These are phyloP conservation scores for Orchesellides sinensis DNA, from an alignment of 2,888 invertebrate genomes.

Conservation along the genomic window DNA sequence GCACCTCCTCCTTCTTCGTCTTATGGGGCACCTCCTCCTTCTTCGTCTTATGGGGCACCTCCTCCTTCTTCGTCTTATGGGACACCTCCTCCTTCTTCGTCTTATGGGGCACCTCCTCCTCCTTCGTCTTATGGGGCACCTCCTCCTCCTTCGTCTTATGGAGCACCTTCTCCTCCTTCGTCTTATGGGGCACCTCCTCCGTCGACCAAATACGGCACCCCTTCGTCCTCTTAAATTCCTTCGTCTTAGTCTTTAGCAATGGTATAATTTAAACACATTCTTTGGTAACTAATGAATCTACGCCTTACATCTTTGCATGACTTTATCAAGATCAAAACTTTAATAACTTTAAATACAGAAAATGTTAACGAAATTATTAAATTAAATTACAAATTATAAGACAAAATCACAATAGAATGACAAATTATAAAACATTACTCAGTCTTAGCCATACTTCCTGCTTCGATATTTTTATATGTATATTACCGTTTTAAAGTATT, in stretches of 20 bases:
- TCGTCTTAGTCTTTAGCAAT: too few relatives aligned
- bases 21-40: constrained; percentile 23
- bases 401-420: background rate
- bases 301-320: background rate
- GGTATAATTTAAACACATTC: too few relatives aligned
- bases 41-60: constrained; percentile 37
- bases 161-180: too few relatives aligned
- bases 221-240: background rate
- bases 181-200: constrained; percentile 15
- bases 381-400: background rate
- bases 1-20: constrained; percentile 16
- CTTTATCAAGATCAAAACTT: too few relatives aligned
- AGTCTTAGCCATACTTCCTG: background rate
- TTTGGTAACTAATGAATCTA: too few relatives aligned
- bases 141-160: constrained; percentile 14
- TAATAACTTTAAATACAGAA: too few relatives aligned
- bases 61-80: constrained; percentile 2
- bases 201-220: background rate
- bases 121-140: constrained; percentile 21
- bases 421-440: background rate
- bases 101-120: constrained; percentile 27
- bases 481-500: background rate
- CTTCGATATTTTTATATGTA: background rate
- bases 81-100: constrained; percentile 18
- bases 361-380: background rate